These are phyloP conservation scores for Pachycephus smyrnensis DNA, from an alignment of 2,888 invertebrate species.

Conservation along the genomic window DNA sequence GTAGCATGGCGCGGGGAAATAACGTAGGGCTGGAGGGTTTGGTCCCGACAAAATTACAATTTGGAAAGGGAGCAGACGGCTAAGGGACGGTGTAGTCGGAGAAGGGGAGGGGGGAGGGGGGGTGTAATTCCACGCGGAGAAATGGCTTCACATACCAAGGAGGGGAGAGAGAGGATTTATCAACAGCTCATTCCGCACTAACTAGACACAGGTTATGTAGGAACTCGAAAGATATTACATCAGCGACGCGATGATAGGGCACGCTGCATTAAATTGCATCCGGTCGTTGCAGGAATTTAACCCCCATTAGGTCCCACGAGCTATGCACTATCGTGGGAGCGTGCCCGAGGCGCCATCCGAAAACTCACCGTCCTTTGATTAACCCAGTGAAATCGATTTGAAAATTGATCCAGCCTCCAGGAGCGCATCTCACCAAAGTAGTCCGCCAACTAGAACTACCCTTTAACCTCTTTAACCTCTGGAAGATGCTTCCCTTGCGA, in stretches of 20 bases:
- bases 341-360: conserved; percentile 31
- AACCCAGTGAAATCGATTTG: background rate
- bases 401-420: background rate
- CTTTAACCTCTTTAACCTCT: background rate
- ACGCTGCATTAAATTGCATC: conserved; percentile 64
- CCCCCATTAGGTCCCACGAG: conserved; percentile 44
- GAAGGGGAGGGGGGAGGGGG: conserved; percentile 22
- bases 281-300: conserved; percentile 61
- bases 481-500: background rate
- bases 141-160: conserved; percentile 62
- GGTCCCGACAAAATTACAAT: conserved; percentile 64
- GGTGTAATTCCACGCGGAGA: conserved; percentile 64
- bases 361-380: conserved; percentile 16
- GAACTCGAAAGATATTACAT: conserved; percentile 65
- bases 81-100: too few species aligned
- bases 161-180: conserved; percentile 54
- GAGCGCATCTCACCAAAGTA: background rate
- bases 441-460: background rate
- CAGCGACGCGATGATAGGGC: conserved; percentile 60
- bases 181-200: conserved; percentile 64
- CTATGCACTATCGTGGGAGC: background rate
- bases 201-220: conserved; percentile 60
- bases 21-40: conserved; percentile 51
- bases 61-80: conserved; percentile 32
- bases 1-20: conserved; percentile 46